Evolutionary conservation across 2,888 invertebrate genomes (phyloP), one percentile per base, ranked within the genome.

Genomic region (Drosophila percnosoma): DNA sequence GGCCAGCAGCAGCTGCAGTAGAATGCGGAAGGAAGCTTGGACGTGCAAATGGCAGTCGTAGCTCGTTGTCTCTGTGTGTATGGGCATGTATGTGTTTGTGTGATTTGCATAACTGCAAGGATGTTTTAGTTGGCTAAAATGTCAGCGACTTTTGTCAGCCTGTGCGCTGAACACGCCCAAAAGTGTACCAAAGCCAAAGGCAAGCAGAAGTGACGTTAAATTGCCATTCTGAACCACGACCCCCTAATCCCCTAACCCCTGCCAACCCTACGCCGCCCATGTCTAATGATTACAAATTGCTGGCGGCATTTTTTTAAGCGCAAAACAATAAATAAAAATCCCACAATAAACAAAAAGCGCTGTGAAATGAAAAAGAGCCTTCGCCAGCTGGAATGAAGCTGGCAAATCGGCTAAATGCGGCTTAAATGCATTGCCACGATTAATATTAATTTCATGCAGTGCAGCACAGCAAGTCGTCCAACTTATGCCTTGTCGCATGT

Each of bases 241-340:
- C 61, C 38, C 15, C 24, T 33, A 1, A 33, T 5, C 54, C 3
- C 13, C 36, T 3, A 10, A 29, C 4, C 31, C 31, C 38, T 33
- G 36, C 31, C 52, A 45, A 2, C 36, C 52, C 52, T 45, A 42
- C 27, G 52, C 33, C 59, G n/a, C 31, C 54, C 52, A 65, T 45
- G 62, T 68, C 80, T 89, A 89, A 87, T 89, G 87, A 87, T 87
- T 89, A 89, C 87, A 87, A 89, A 87, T 89, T 87, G 89, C 85
- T 73, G 75, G 85, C 78, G 75, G 89, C 76, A 82, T 87, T 88
- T 87, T 87, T 89, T 87, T 89, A 89, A 89, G 79, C 78, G 77
- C 80, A 83, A 75, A 77, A 82, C 75, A 89, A 89, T 87, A 89
- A 89, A 89, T 82, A 87, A 81, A 87, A 87, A 68, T 82, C 76